Evolutionary conservation across 2,888 invertebrate genomes (phyloP).

Genomic region (Agrilus biguttatus): DNA sequence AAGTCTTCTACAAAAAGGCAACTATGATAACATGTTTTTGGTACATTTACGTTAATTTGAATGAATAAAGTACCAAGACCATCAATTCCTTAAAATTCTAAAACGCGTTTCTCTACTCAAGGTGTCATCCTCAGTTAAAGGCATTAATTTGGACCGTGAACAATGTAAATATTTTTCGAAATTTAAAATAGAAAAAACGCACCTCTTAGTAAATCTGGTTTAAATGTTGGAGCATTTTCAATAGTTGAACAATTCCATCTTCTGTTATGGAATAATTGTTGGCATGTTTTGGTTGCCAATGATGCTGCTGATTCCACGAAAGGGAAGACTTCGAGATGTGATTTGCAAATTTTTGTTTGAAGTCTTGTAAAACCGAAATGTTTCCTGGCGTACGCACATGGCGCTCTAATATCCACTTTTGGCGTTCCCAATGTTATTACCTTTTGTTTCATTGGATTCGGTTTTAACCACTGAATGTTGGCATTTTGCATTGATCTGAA

Average conservation of each 20-base stretch:
- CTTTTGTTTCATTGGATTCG: not conserved
- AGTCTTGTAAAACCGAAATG: conserved; percentile 39
- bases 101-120: too few relatives aligned
- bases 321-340: conserved; percentile 56
- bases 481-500: conserved; percentile 28
- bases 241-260: conserved; percentile 78
- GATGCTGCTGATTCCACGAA: conserved; percentile 61
- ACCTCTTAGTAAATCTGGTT: conserved; percentile 70
- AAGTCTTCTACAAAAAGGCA: too few relatives aligned
- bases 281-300: conserved; percentile 54
- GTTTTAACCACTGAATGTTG: conserved; percentile 24
- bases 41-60: too few relatives aligned
- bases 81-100: too few relatives aligned
- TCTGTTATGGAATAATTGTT: conserved; percentile 52
- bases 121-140: too few relatives aligned
- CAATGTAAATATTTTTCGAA: too few relatives aligned
- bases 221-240: conserved; percentile 51
- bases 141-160: too few relatives aligned
- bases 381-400: conserved; percentile 25
- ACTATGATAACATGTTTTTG: too few relatives aligned
- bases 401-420: conserved; percentile 15
- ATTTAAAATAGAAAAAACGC: too few relatives aligned
- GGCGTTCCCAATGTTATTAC: not conserved
- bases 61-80: too few relatives aligned
- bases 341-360: conserved; percentile 49